Evolutionary conservation across 2,113 vertebrate genomes (phyloP).

Genomic region (Empidonax traillii): DNA sequence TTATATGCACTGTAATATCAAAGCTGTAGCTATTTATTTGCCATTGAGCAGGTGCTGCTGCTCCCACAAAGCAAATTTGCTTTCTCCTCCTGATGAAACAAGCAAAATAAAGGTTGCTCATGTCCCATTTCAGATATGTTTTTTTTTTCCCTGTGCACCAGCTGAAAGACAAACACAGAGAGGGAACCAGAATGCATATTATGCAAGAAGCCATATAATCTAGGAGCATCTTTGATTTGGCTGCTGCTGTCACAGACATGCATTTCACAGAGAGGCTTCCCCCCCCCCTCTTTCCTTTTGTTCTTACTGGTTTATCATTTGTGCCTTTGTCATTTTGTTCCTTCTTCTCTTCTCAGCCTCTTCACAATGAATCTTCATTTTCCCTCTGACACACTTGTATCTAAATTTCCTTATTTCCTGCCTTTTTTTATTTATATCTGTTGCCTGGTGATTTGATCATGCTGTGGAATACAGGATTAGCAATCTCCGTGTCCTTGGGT

Average conservation of each 20-base stretch:
- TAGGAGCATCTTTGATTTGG: conserved; percentile 69
- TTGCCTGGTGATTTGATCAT: conserved; percentile 95
- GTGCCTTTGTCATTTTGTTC: conserved; percentile 67
- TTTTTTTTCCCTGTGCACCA: conserved; percentile 52
- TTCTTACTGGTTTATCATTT: conserved; percentile 67
- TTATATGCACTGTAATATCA: conserved; percentile 48
- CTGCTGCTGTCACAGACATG: conserved; percentile 58
- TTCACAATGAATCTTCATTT: conserved; percentile 97
- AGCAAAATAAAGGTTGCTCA: conserved; percentile 73
- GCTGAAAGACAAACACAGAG: conserved; percentile 38
- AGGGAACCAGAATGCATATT: conserved; percentile 73
- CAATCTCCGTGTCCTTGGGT: conserved; percentile 89
- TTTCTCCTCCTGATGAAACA: conserved; percentile 64
- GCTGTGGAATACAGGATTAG: conserved; percentile 94
- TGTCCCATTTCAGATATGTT: conserved; percentile 72
- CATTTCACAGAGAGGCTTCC: conserved; percentile 11
- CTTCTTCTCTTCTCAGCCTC: conserved; percentile 72
- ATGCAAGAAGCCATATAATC: conserved; percentile 78
- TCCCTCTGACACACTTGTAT: conserved; percentile 91
- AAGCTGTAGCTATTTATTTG: conserved; percentile 61
- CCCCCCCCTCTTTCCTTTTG: neutral
- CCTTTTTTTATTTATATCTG: conserved; percentile 95
- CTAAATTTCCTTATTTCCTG: conserved; percentile 95
- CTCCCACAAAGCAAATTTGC: conserved; percentile 72
- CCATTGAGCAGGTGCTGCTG: conserved; percentile 67